Conservation (phyloP, 2,113 vertebrate genomes). For the Elachura formosa region DNA sequence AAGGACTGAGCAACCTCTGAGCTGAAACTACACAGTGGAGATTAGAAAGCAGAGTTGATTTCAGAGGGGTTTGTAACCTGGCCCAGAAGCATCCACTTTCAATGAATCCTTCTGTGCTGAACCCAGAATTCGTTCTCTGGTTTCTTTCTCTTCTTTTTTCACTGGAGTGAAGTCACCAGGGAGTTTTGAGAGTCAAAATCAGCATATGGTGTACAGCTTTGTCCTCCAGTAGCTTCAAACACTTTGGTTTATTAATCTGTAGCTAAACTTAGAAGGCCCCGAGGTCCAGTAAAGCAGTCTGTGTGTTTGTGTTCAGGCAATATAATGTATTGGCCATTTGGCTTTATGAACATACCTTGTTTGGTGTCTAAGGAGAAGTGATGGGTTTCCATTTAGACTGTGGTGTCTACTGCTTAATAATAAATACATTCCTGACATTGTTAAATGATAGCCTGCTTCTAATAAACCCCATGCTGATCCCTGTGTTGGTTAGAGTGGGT, state of each 20-base stretch:
- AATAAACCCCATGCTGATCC: constrained; percentile 70
- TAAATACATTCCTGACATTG: constrained; percentile 44
- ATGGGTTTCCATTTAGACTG: constrained; percentile 37
- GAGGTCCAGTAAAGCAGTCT: not conserved
- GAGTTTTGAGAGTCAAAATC: not conserved
- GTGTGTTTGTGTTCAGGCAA: not conserved
- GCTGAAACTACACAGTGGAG: not conserved
- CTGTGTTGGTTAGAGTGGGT: not conserved
- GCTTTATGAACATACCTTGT: not conserved
- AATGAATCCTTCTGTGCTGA: not conserved
- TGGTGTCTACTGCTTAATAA: constrained; percentile 39
- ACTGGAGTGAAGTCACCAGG: not conserved
- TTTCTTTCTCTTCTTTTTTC: not conserved
- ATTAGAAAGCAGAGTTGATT: not conserved
- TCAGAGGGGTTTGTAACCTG: not conserved
- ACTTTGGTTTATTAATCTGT: not conserved
- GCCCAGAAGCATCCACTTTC: not conserved
- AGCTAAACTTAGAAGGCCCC: not conserved
- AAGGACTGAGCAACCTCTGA: not conserved
- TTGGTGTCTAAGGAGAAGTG: constrained; percentile 27
- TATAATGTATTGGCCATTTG: not conserved
- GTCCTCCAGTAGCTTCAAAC: not conserved
- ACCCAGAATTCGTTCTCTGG: not conserved
- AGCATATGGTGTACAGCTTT: not conserved
- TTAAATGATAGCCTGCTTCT: constrained; percentile 57